Evolutionary conservation across 1,140 invertebrate genomes (phyloP).

Genomic region (Diorhabda sublineata): DNA sequence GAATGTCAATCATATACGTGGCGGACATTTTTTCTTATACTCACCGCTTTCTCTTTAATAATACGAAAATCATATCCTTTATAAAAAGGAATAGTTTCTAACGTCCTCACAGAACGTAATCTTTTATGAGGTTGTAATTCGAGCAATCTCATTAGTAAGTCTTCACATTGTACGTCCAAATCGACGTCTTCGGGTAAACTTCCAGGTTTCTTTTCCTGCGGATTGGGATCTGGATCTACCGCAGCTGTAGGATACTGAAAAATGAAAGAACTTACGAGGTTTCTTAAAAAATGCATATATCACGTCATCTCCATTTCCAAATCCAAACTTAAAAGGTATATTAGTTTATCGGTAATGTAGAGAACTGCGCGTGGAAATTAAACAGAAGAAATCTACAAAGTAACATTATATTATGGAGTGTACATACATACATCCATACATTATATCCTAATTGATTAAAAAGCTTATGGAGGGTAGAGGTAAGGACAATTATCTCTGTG

Average conservation of each 20-base stretch:
- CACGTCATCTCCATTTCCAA: too few species aligned
- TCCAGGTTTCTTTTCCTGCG: slow-evolving; percentile 23
- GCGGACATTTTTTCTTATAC: neutral
- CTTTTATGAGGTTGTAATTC: slow-evolving; percentile 46
- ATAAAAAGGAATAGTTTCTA: slow-evolving; percentile 51
- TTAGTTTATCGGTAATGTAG: too few species aligned
- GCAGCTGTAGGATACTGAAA: slow-evolving; percentile 28
- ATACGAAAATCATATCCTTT: slow-evolving; percentile 50
- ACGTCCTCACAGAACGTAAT: slow-evolving; percentile 47
- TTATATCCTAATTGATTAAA: too few species aligned
- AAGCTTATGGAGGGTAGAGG: too few species aligned
- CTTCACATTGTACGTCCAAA: slow-evolving; percentile 42
- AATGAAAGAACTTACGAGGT: neutral
- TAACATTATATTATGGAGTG: too few species aligned
- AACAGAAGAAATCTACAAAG: too few species aligned
- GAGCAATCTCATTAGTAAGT: slow-evolving; percentile 49
- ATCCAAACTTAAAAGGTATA: too few species aligned
- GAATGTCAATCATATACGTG: too few species aligned
- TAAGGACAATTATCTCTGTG: too few species aligned
- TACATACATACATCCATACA: too few species aligned
- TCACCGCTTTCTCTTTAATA: slow-evolving; percentile 39
- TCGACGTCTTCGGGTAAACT: slow-evolving; percentile 32
- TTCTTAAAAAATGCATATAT: too few species aligned
- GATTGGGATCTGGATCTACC: slow-evolving; percentile 12
- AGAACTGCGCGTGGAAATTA: too few species aligned